Evolutionary conservation across 2,797 vertebrate species (phyloP), one percentile per base, ranked within the genome.

Genomic region (Melanotaenia maccullochi): DNA sequence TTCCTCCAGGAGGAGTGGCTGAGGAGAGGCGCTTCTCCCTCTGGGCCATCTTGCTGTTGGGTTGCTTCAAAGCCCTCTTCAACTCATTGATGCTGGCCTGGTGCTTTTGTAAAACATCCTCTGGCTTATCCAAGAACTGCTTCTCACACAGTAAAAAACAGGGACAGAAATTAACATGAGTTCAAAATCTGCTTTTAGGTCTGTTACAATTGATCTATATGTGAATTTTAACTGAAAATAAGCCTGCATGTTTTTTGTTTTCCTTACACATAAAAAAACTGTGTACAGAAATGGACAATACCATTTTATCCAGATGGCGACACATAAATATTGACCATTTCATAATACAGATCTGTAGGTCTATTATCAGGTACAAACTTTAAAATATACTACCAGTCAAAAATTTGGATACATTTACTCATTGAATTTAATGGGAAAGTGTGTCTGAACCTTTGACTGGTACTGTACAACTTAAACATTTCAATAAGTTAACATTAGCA

Each of bases 51-150:
- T 99, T 99, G 94, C 96, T 99, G 91, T 99, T 99, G 18, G 98
- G 97, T 66, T 99, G 97, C 91, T 95, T 97, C 87, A 99, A 86
- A 11, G 98, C 97, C 82, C 97, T 94, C 92, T 99, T 99, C 89
- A 99, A 93, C 90, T 99, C 98, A 3, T 99, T 99, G 94, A 99
- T 99, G 94, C 97, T 99, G 89, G 98, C 98, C 94, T 99, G 98
- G 85, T 99, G 98, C 91, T 99, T 99, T 83, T 99, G 95, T 51
- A 99, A 85, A 82, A 99, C 97, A 4, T 99, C 98, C 79, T 99
- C 96, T 4, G 98, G 95, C 84, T 99, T 99, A 92, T 99, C 97
- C 93, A 99, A 87, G 93, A 98, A 99, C 93, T 97, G 96, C 90
- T 92, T 86, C 85, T 85, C 62, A 75, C 66, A 89, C 40, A 73